Evolutionary conservation across 2,797 vertebrate species (phyloP).

Genomic region (Threskiornis aethiopicus): DNA sequence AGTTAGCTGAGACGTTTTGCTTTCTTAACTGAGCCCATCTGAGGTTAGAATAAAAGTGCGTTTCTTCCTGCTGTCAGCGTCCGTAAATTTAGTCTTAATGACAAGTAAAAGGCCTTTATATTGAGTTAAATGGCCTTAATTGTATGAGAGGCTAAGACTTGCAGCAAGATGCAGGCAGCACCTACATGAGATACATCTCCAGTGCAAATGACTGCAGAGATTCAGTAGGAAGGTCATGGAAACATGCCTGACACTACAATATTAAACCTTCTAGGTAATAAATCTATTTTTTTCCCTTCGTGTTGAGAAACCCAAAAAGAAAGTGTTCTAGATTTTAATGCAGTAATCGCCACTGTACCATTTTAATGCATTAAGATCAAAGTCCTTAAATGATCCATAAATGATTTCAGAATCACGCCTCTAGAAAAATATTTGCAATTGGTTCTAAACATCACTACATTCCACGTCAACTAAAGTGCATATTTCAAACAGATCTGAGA

Average conservation of each 20-base stretch:
- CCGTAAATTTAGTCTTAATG: not conserved
- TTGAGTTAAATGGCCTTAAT: not conserved
- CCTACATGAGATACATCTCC: not conserved
- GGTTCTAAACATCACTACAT: not conserved
- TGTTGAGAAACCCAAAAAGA: not conserved
- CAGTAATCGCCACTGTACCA: not conserved
- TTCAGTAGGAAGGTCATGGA: not conserved
- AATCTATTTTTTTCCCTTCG: not conserved
- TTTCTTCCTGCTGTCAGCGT: not conserved
- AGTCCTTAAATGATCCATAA: not conserved
- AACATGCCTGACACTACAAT: not conserved
- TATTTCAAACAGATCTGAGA: not conserved
- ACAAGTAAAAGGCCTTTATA: constrained; percentile 3
- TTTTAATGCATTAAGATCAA: not conserved
- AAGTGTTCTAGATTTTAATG: not conserved
- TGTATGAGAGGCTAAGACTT: not conserved
- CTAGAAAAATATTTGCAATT: not conserved
- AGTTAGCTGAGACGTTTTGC: not conserved
- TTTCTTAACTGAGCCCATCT: not conserved
- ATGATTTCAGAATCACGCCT: not conserved
- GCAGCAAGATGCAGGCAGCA: not conserved
- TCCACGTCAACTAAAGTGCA: rapidly evolving
- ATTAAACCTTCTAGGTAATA: not conserved
- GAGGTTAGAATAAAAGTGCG: not conserved
- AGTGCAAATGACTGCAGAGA: not conserved